These are phyloP conservation scores for Henricia sp. DNA, from an alignment of 53 echinoderm and acorn worm species.

Conservation along the genomic window DNA sequence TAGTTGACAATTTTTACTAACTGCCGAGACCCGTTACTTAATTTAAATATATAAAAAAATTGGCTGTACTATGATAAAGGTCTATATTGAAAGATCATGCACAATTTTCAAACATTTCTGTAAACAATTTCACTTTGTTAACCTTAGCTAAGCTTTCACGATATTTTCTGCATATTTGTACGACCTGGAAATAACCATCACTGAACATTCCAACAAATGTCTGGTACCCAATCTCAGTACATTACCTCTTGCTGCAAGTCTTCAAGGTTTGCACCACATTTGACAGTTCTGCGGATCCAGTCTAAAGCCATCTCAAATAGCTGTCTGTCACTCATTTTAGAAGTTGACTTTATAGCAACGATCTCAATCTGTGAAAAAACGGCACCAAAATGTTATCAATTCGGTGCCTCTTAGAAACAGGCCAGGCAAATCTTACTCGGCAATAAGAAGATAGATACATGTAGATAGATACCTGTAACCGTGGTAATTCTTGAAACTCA, in stretches of 20 bases:
- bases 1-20: too few relatives aligned
- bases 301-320: conserved; percentile 92
- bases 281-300: conserved; percentile 86
- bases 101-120: neutral
- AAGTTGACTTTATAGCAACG: conserved; percentile 69
- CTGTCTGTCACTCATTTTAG: conserved; percentile 82
- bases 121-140: neutral
- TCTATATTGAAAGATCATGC: too few relatives aligned
- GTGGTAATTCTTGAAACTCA: conserved; percentile 85
- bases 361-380: conserved; percentile 76
- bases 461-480: conserved; percentile 75
- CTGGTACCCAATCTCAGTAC: too few relatives aligned
- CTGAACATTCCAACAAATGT: too few relatives aligned
- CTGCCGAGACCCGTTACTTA: too few relatives aligned
- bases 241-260: conserved; percentile 72
- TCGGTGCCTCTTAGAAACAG: too few relatives aligned
- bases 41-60: too few relatives aligned
- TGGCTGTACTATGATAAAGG: too few relatives aligned
- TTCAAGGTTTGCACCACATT: conserved; percentile 71
- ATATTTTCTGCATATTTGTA: neutral
- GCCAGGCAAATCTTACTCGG: too few relatives aligned
- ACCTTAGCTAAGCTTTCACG: neutral
- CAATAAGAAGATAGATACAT: neutral
- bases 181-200: neutral
- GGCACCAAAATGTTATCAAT: too few relatives aligned